Evolutionary conservation across 2,888 invertebrate species (phyloP).

Genomic region (Antheraea yamamai): DNA sequence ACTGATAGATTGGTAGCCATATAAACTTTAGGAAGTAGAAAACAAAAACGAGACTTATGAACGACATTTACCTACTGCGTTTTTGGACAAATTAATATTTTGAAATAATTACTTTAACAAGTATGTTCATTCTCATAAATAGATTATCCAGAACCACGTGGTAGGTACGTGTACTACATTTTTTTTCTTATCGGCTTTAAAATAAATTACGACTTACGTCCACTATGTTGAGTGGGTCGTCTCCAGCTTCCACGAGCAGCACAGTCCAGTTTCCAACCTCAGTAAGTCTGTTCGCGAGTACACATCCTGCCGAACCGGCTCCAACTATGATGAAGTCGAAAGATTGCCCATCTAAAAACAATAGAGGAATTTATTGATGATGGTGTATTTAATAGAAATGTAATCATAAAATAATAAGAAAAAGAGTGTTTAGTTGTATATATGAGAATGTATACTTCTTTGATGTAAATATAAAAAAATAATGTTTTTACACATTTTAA

Average conservation of each 20-base stretch:
- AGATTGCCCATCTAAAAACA: conserved; percentile 44
- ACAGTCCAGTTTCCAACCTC: conserved; percentile 85
- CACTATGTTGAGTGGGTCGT: conserved; percentile 43
- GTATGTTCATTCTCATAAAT: not conserved
- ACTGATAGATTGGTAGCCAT: not conserved
- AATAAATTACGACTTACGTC: conserved; percentile 42
- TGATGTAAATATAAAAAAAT: too few relatives aligned
- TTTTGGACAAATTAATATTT: not conserved
- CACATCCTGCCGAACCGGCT: conserved; percentile 83
- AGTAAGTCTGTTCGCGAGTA: conserved; percentile 87
- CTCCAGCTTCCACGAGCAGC: conserved; percentile 87
- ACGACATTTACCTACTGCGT: too few relatives aligned
- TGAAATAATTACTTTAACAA: not conserved
- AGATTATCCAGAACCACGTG: not conserved
- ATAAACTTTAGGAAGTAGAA: not conserved
- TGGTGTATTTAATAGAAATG: not conserved
- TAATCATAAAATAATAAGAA: not conserved
- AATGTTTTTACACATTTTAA: too few relatives aligned
- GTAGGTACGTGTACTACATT: not conserved
- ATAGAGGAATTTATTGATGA: not conserved
- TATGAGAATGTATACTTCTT: too few relatives aligned
- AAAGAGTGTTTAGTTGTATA: too few relatives aligned
- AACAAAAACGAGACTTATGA: not conserved
- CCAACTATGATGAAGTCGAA: conserved; percentile 66
- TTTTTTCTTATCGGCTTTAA: not conserved